Evolutionary conservation across 1,140 invertebrate species (phyloP).

Genomic region (Drosophila cardini): DNA sequence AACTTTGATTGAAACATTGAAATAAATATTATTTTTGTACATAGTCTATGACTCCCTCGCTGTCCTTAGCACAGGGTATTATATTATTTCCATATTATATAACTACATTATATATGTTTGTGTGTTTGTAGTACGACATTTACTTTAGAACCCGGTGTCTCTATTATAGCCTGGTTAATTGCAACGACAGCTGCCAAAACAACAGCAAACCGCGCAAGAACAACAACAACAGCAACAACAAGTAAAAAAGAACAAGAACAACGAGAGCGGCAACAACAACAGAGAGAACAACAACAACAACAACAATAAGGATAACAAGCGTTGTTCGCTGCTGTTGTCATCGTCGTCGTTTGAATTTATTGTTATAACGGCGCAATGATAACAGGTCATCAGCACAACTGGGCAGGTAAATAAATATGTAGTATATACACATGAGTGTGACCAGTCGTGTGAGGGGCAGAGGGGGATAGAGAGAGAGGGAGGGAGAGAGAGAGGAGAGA

Average conservation of each 20-base stretch:
- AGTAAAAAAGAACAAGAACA: not conserved
- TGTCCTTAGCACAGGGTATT: conserved; percentile 4
- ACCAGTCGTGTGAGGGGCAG: not conserved
- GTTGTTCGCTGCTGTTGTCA: conserved; percentile 48
- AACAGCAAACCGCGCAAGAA: conserved; percentile 75
- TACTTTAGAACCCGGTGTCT: conserved; percentile 69
- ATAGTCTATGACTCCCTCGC: too few species aligned
- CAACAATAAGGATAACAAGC: conserved; percentile 41
- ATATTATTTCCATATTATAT: conserved; percentile 23
- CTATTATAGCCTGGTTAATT: conserved; percentile 80
- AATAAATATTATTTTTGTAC: too few species aligned
- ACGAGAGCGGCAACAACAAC: conserved; percentile 40
- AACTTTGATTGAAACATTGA: too few species aligned
- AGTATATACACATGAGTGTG: not conserved
- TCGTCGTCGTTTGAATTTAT: conserved; percentile 71
- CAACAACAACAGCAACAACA: conserved; percentile 53
- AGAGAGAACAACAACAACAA: conserved; percentile 57
- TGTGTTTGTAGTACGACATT: conserved; percentile 53
- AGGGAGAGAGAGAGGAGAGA: not conserved
- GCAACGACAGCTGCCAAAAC: conserved; percentile 81
- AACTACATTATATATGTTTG: not conserved
- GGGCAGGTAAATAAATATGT: conserved; percentile 77
- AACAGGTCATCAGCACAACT: conserved; percentile 82
- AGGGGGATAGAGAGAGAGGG: not conserved
- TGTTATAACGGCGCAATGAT: conserved; percentile 81